phyloP scores from a whole-genome alignment of 2,113 vertebrate species.

The Henicopernis longicauda region DNA sequence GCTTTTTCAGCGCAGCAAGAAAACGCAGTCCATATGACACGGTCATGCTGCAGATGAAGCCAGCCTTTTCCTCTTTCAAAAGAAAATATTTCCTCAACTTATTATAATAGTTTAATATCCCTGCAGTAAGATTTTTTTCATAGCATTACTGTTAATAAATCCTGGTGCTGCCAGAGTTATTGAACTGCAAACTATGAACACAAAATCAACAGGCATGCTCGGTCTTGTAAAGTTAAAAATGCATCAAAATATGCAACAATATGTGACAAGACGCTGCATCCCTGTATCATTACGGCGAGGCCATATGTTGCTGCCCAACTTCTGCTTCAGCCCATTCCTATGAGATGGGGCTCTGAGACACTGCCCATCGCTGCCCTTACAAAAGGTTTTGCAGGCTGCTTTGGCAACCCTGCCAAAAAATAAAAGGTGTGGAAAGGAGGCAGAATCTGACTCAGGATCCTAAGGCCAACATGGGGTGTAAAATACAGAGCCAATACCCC shows the following conservation, averaged over 20 bases:
- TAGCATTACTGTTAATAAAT: conserved; percentile 6
- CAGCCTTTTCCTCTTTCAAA: conserved; percentile 20
- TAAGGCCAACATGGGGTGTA: background rate
- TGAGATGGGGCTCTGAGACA: background rate
- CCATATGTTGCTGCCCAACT: background rate
- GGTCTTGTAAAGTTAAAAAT: background rate
- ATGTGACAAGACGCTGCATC: background rate
- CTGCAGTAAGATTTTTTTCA: accelerated
- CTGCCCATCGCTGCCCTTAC: background rate
- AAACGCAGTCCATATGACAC: background rate
- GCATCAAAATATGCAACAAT: background rate
- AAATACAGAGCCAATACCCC: background rate
- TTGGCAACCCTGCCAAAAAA: background rate
- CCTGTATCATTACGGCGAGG: accelerated
- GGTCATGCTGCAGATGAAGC: background rate
- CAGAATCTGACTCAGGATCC: background rate
- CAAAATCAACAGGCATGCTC: background rate
- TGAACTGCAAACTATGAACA: background rate
- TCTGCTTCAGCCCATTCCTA: background rate
- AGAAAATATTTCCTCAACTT: conserved; percentile 35
- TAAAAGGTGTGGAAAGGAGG: conserved; percentile 1
- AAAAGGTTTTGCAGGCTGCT: background rate
- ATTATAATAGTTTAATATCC: background rate
- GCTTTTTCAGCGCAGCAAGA: conserved; percentile 22
- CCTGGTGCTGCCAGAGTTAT: background rate